Percentiles rank a stretch among this genome's conserved stretches.
phyloP scores from a whole-genome alignment of 2,888 invertebrate genomes.

The Hydraecia micacea region DNA sequence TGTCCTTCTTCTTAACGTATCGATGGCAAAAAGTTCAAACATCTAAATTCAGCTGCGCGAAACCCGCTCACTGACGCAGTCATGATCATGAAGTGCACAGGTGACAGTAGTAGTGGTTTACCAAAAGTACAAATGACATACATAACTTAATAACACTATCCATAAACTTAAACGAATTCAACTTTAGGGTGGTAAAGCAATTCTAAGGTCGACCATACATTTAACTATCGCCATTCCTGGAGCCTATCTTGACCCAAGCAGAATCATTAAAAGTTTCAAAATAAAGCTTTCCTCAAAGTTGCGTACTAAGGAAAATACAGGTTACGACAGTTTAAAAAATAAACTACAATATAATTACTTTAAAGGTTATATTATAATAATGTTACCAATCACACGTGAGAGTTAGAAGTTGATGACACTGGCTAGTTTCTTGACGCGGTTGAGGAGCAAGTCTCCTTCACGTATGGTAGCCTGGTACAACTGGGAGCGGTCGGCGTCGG shows the following conservation, averaged over 20 bases:
- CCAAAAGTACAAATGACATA: not conserved
- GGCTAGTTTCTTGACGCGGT: slow-evolving; percentile 99
- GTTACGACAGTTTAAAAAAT: slow-evolving; percentile 27
- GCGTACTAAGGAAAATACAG: slow-evolving; percentile 5
- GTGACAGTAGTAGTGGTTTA: not conserved
- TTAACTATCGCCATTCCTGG: not conserved
- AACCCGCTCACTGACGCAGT: too few relatives aligned
- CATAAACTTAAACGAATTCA: not conserved
- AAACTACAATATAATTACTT: slow-evolving; percentile 61
- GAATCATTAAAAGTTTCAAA: not conserved
- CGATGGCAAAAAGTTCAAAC: too few relatives aligned
- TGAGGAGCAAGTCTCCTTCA: slow-evolving; percentile 99
- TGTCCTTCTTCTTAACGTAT: too few relatives aligned
- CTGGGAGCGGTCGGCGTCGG: slow-evolving; percentile 90
- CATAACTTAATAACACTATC: not conserved
- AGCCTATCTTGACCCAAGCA: not conserved
- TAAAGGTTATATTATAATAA: slow-evolving; percentile 60
- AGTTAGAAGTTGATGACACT: slow-evolving; percentile 99
- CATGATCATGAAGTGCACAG: too few relatives aligned
- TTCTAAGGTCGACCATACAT: not conserved
- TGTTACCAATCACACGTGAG: slow-evolving; percentile 56
- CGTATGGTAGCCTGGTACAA: slow-evolving; percentile 99
- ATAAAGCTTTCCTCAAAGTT: not conserved
- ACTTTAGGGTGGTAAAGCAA: too few relatives aligned
- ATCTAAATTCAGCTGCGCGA: too few relatives aligned